phyloP scores from a whole-genome alignment of 2,113 vertebrate species.

The Mastomys natalensis region DNA sequence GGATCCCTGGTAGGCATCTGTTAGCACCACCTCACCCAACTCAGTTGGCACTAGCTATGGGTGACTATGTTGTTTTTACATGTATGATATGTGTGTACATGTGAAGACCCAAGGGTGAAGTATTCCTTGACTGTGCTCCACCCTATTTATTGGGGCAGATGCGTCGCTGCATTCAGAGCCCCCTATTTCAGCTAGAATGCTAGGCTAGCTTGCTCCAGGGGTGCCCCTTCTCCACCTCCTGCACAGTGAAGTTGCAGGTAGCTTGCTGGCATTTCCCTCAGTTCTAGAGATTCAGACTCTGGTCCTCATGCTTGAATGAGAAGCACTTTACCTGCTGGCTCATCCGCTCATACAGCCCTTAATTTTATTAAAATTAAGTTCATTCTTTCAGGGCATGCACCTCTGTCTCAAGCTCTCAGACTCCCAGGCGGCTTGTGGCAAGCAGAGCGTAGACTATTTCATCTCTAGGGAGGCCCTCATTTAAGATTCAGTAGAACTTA shows the following conservation, averaged over 20 bases:
- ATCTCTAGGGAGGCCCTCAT: background rate
- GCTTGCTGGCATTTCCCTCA: too few species aligned
- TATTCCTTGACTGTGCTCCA: background rate
- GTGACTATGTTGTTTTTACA: background rate
- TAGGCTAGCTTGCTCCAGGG: background rate
- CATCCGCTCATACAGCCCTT: background rate
- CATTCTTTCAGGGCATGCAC: background rate
- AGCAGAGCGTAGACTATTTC: background rate
- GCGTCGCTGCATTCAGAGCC: background rate
- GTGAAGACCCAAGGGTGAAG: background rate
- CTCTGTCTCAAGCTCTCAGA: conserved; percentile 25
- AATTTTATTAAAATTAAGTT: conserved; percentile 1
- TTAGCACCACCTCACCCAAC: too few species aligned
- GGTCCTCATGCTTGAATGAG: background rate
- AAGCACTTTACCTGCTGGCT: background rate
- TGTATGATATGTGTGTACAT: background rate
- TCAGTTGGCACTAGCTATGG: background rate
- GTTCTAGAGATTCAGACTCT: background rate
- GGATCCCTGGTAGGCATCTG: background rate
- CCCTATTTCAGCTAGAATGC: background rate
- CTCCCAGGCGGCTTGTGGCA: background rate
- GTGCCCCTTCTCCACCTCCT: background rate
- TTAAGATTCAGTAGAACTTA: background rate
- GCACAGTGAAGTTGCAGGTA: background rate
- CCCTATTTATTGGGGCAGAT: background rate